Conservation (phyloP, 2,888 invertebrate species). For the Argyra leucocephala region DNA sequence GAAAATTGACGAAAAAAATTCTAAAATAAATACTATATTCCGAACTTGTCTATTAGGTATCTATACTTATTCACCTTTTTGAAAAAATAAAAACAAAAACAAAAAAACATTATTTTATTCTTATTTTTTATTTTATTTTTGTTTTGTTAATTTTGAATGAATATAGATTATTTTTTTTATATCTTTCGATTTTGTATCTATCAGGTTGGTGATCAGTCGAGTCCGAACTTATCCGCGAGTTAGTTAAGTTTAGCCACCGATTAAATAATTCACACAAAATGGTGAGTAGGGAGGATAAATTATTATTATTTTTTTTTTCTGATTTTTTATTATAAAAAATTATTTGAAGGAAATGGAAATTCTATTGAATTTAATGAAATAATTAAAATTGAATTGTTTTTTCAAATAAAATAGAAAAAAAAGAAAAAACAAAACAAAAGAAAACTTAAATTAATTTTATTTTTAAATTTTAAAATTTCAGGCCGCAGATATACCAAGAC, state of each 20-base stretch:
- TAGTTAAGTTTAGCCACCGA: slow-evolving; percentile 46
- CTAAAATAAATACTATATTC: slow-evolving; percentile 19
- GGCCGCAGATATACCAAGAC: slow-evolving; percentile 73
- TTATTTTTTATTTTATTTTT: slow-evolving; percentile 21
- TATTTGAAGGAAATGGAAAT: slow-evolving; percentile 15
- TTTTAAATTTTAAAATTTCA: slow-evolving; percentile 47
- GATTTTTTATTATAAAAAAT: background rate
- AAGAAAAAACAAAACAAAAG: slow-evolving; percentile 5
- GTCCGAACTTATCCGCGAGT: slow-evolving; percentile 46
- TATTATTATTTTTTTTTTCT: slow-evolving; percentile 24
- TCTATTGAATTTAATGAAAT: slow-evolving; percentile 14
- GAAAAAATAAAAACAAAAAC: too few species aligned
- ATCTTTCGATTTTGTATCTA: slow-evolving; percentile 40
- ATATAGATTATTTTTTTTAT: slow-evolving; percentile 18
- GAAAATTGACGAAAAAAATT: background rate
- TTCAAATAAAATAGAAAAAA: slow-evolving; percentile 16
- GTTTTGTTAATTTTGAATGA: slow-evolving; percentile 34
- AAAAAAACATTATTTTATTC: slow-evolving; percentile 14
- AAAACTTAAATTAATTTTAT: slow-evolving; percentile 13
- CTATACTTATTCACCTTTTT: slow-evolving; percentile 12
- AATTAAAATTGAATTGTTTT: slow-evolving; percentile 11
- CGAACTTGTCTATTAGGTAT: slow-evolving; percentile 21
- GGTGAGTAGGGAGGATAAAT: slow-evolving; percentile 47
- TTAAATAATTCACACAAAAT: slow-evolving; percentile 50
- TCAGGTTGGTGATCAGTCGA: slow-evolving; percentile 43